Percentiles rank a stretch among this genome's conserved stretches.
phyloP scores from a whole-genome alignment of 53 echinoderm and acorn worm genomes.

The Apostichopus leukothele region DNA sequence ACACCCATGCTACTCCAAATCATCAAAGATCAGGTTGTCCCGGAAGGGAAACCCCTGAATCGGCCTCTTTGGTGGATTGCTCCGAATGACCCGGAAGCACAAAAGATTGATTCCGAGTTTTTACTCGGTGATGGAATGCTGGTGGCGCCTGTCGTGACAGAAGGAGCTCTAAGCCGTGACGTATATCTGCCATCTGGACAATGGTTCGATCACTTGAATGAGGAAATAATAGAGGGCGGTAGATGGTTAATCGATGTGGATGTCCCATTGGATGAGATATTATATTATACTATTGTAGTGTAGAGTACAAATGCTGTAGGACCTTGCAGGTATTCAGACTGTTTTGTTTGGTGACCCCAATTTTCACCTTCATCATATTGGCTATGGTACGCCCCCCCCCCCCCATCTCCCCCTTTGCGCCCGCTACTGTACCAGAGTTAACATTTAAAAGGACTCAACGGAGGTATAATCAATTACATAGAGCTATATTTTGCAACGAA shows the following conservation, averaged over 20 bases:
- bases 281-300: conserved; percentile 54
- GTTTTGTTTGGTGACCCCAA: too few relatives aligned
- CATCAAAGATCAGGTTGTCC: conserved; percentile 59
- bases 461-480: too few relatives aligned
- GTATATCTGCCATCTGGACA: conserved; percentile 72
- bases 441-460: too few relatives aligned
- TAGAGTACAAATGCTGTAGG: too few relatives aligned
- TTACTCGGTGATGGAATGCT: conserved; percentile 82
- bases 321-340: too few relatives aligned
- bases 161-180: conserved; percentile 67
- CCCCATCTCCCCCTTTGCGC: too few relatives aligned
- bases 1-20: conserved; percentile 67
- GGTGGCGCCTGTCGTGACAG: conserved; percentile 76
- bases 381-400: too few relatives aligned
- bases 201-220: conserved; percentile 62
- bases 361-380: too few relatives aligned
- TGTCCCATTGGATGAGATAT: conserved; percentile 71
- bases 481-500: too few relatives aligned
- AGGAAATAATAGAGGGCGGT: conserved; percentile 50
- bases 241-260: conserved; percentile 61
- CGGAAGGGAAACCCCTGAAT: conserved; percentile 70
- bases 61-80: conserved; percentile 94
- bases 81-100: conserved; percentile 65
- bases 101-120: conserved; percentile 72
- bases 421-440: too few relatives aligned